These are phyloP conservation scores for Pachyseris speciosa DNA, from an alignment of 64 coral and sea anemone species.

Conservation along the genomic window DNA sequence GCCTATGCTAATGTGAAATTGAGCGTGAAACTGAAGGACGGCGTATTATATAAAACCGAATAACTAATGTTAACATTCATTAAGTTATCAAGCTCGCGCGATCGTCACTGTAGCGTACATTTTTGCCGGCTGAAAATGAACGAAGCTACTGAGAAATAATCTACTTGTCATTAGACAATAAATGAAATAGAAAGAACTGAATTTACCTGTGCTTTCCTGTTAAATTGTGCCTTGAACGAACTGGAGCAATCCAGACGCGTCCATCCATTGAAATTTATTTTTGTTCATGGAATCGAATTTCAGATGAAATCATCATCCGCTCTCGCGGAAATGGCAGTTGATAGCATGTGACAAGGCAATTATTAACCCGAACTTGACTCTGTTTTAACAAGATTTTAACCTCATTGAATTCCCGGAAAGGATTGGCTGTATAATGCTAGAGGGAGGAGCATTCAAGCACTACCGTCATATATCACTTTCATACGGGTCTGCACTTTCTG, in stretches of 20 bases:
- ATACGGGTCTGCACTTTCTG: no score
- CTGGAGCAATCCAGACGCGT: not conserved
- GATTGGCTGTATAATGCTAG: not conserved
- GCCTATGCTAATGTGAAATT: no score
- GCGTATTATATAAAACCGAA: no score
- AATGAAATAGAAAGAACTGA: not conserved
- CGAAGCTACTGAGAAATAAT: no score
- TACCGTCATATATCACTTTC: not conserved
- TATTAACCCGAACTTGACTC: not conserved
- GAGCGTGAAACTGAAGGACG: no score
- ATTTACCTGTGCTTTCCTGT: not conserved
- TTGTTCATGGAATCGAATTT: not conserved
- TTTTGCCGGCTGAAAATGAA: no score
- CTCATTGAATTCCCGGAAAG: not conserved
- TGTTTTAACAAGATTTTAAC: not conserved
- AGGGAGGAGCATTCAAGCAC: not conserved
- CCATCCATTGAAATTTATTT: not conserved
- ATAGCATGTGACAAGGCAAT: constrained; percentile 19
- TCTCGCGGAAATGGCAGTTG: not conserved
- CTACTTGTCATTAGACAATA: not conserved
- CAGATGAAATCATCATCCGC: not conserved
- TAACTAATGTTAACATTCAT: no score
- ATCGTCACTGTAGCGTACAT: no score
- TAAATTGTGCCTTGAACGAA: not conserved
- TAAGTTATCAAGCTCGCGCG: no score